Conservation (phyloP, 2,113 vertebrate genomes). For the Boulengeromyrus knoepffleri region DNA sequence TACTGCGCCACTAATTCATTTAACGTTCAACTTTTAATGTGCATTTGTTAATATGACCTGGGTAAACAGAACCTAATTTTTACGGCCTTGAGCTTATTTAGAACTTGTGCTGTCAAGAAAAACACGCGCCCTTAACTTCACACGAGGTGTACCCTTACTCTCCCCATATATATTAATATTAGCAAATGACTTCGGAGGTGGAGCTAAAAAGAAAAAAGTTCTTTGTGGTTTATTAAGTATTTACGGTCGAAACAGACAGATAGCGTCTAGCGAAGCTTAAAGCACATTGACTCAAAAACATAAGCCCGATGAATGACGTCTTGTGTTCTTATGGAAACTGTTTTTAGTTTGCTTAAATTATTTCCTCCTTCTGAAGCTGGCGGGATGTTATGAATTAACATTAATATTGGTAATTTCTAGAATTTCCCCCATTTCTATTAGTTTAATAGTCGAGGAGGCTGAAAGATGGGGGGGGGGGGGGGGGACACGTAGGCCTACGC, state of each 20-base stretch:
- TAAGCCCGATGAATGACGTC: neutral
- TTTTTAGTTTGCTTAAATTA: neutral
- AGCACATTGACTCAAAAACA: neutral
- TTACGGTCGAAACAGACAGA: neutral
- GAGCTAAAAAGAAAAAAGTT: neutral
- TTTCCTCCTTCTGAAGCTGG: neutral
- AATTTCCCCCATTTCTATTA: neutral
- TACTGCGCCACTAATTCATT: neutral
- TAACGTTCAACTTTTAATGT: neutral
- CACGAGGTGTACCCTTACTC: neutral
- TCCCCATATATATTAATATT: neutral
- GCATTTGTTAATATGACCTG: neutral
- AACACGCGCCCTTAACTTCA: neutral
- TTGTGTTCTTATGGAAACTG: neutral
- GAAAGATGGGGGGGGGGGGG: neutral
- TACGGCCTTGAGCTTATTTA: neutral
- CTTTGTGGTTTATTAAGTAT: neutral
- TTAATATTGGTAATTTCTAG: neutral
- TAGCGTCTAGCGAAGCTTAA: neutral
- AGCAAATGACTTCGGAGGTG: neutral
- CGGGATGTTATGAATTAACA: neutral
- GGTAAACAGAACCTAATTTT: neutral
- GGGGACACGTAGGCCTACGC: neutral
- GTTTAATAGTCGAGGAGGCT: neutral
- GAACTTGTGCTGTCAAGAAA: slow-evolving; percentile 4